These are phyloP conservation scores for Pteropus alecto DNA, from an alignment of 2,113 vertebrate species.

Conservation along the genomic window DNA sequence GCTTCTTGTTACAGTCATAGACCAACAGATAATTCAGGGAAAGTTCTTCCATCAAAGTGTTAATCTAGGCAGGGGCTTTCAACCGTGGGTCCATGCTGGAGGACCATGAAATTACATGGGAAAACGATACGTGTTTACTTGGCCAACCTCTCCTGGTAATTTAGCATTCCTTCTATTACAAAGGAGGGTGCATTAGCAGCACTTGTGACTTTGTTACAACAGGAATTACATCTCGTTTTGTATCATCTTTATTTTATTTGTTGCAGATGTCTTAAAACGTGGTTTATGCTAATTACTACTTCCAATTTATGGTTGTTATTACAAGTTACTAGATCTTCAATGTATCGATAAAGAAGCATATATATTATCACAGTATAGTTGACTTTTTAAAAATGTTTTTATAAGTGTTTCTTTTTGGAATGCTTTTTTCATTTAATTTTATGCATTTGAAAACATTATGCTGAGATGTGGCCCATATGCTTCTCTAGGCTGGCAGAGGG, in stretches of 20 bases:
- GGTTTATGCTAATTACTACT: conserved; percentile 8
- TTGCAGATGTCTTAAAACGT: neutral
- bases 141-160: neutral
- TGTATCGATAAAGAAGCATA: conserved; percentile 22
- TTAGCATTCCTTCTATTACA: neutral
- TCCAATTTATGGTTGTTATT: conserved; percentile 5
- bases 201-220: neutral
- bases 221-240: neutral
- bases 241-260: conserved; percentile 33
- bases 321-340: conserved; percentile 32
- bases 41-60: neutral
- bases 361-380: conserved; percentile 20
- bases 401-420: conserved; percentile 15
- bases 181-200: neutral
- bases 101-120: neutral
- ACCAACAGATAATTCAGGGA: neutral
- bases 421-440: neutral
- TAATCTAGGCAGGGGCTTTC: neutral
- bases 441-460: neutral
- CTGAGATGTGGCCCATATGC: neutral
- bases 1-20: neutral
- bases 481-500: neutral
- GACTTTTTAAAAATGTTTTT: neutral
- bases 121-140: neutral
- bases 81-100: neutral